These are phyloP conservation scores for Lepidocyrtinus sp. DNA, from an alignment of 2,888 invertebrate genomes.

Conservation along the genomic window DNA sequence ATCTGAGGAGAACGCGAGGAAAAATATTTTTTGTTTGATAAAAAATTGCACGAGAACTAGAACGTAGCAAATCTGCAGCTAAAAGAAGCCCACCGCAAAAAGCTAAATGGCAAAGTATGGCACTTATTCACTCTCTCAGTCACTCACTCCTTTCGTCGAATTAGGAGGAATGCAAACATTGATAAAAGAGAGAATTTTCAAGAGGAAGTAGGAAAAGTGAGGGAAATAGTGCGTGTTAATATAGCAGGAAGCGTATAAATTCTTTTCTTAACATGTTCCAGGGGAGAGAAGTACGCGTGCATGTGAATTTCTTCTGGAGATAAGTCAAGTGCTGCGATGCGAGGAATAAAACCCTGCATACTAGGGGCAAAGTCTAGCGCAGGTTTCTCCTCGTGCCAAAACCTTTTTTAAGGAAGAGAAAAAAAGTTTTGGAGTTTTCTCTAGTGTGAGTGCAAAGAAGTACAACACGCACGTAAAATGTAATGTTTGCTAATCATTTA, in stretches of 20 bases:
- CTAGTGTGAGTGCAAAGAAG: too few species aligned
- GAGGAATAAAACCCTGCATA: too few species aligned
- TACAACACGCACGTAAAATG: slow-evolving; percentile 1
- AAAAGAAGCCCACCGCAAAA: not conserved
- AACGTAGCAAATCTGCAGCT: not conserved
- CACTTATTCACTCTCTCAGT: too few species aligned
- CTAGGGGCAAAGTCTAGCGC: too few species aligned
- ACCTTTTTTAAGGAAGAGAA: too few species aligned
- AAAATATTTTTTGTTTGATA: slow-evolving; percentile 4
- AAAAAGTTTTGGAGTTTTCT: too few species aligned
- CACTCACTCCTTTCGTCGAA: not conserved
- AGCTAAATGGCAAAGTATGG: too few species aligned
- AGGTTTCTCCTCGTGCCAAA: too few species aligned
- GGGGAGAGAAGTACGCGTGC: not conserved
- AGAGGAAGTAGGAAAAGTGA: slow-evolving; percentile 2
- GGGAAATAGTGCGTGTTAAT: slow-evolving; percentile 17
- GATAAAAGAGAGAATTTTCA: too few species aligned
- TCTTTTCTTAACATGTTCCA: not conserved
- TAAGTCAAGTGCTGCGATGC: not conserved
- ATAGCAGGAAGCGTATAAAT: not conserved
- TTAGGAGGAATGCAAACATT: not conserved
- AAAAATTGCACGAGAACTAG: slow-evolving; percentile 5
- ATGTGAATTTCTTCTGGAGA: not conserved
- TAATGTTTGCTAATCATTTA: slow-evolving; percentile 5
- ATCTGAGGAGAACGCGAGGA: not conserved